These are phyloP conservation scores for Lordiphosa collinella DNA, from an alignment of 1,140 invertebrate genomes.

Conservation along the genomic window DNA sequence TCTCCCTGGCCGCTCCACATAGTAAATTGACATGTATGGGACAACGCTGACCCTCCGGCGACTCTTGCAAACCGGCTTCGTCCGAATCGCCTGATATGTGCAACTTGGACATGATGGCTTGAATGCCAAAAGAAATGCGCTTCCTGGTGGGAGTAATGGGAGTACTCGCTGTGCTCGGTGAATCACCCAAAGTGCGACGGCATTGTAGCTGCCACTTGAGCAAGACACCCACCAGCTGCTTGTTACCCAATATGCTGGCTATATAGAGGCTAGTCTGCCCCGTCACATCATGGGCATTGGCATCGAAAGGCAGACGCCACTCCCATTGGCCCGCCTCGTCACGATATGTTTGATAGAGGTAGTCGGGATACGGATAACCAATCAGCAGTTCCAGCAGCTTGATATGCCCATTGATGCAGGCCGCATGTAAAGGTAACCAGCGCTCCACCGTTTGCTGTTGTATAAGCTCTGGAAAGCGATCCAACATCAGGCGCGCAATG, in stretches of 20 bases:
- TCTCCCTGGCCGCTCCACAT: constrained; percentile 84
- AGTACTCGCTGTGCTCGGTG: constrained; percentile 39
- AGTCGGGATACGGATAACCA: constrained; percentile 89
- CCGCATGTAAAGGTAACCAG: constrained; percentile 95
- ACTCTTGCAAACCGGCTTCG: too few relatives aligned
- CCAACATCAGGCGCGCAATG: constrained; percentile 89
- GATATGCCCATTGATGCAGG: constrained; percentile 92
- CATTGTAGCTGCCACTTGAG: constrained; percentile 87
- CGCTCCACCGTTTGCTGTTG: constrained; percentile 90
- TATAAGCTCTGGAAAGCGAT: constrained; percentile 85
- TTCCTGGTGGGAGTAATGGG: constrained; percentile 82
- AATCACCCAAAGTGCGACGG: constrained; percentile 80
- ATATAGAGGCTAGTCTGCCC: constrained; percentile 95
- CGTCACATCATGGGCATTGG: constrained; percentile 93
- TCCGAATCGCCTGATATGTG: constrained; percentile 81
- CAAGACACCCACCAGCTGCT: constrained; percentile 88
- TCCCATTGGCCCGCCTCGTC: constrained; percentile 88
- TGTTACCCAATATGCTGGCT: constrained; percentile 91
- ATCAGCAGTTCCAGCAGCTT: constrained; percentile 88
- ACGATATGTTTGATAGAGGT: constrained; percentile 85
- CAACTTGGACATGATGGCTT: constrained; percentile 91
- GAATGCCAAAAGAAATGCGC: constrained; percentile 92
- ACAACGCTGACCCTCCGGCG: constrained; percentile 80
- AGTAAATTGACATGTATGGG: constrained; percentile 88
- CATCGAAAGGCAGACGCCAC: constrained; percentile 92